Base-by-base conservation (phyloP, 2,888 invertebrate species). In the Ormyrus nitidulus region DNA sequence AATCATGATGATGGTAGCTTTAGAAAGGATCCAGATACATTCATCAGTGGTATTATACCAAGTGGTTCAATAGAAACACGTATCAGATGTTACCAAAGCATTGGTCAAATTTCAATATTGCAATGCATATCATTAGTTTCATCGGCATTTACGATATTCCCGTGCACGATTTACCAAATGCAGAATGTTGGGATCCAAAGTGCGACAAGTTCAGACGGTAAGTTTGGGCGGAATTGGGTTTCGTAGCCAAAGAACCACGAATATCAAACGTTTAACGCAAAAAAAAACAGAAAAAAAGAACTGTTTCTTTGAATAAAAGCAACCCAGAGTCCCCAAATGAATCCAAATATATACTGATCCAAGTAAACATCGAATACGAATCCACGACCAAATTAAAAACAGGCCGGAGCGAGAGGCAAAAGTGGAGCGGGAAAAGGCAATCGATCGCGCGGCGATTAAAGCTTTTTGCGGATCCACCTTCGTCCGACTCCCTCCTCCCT, bases 191-290 rank as follows among this genome's bases (percentile, higher is more conserved):
- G 44, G 53, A 62, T 51, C 7, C 54, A 54, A 61, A 77, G 59
- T 62, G 4, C 48, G 76, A 77, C 68, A 77, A 77, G 70, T 77
- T 77, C 76, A 70, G 76, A 70, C 64, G 34, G 11, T 48, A 19
- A 69, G 0, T 62, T 64, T 49, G 34, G 34, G 34, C 34, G 34
- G 34, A 34, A 34, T 34, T 34, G 34, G 34, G 34, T 34, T 34
- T 34, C 34, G 19, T 19, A 19, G 19, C 19, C 19, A 19, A 19
- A 19, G 19, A 19, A 19, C 19, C 19, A 19, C 19, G 2, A 34
- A 34, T 34, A 34, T 34, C 34, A 2, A 34, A 34, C 34, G 34
- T 34, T 34, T 34, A 34, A 34, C 34, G 34, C 34, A 34, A 34
- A 34, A 34, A 34, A 34, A 34, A 34, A 4, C 19, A 34, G 34